Base-by-base conservation (phyloP, 2,888 invertebrate species). In the Andrena hattorfiana region DNA sequence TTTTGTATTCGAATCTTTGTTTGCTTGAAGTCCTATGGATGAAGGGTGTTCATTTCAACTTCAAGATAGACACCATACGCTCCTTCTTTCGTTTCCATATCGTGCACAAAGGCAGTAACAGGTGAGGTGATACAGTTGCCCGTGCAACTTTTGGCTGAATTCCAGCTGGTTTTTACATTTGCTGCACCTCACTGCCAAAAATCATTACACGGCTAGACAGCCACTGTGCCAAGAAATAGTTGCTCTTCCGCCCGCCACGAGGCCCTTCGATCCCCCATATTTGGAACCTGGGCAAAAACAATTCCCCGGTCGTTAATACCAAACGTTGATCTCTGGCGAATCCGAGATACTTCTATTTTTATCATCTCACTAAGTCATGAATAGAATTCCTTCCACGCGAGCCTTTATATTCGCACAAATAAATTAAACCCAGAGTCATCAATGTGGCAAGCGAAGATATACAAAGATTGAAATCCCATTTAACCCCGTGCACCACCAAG, bases 121-220 rank as follows among this genome's bases (percentile, higher is more conserved):
- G 90, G 91, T 90, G 89, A 85, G 77, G 83, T 83, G 71, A 83
- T 79, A 75, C 87, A 77, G 73, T 81, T 60, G 69, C 59, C 73
- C 42, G 74, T 73, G 81, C 75, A 78, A 81, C 77, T 77, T 77
- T 83, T 90, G 90, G 91, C 91, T 60, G 66, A 71, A 86, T 71
- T 90, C 91, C 91, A 91, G 85, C 73, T 70, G 78, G 66, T 80
- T 89, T 89, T 89, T 87, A 71, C 84, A 59, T 80, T 32, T 71
- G 62, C 23, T 56, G 73, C 81, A 70, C 83, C 83, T 64, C 83
- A 62, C 68, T 88, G 90, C 88, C 88, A 91, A 89, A 91, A 90
- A 89, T 87, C 84, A 89, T 91, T 83, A 87, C 84, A 85, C 86
- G 90, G 74, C 90, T 85, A 84, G 84, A 89, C 86, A 82, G 56